Evolutionary conservation across 2,113 vertebrate genomes (phyloP), one percentile per base, ranked within the genome.

Genomic region (Ginglymostoma cirratum): DNA sequence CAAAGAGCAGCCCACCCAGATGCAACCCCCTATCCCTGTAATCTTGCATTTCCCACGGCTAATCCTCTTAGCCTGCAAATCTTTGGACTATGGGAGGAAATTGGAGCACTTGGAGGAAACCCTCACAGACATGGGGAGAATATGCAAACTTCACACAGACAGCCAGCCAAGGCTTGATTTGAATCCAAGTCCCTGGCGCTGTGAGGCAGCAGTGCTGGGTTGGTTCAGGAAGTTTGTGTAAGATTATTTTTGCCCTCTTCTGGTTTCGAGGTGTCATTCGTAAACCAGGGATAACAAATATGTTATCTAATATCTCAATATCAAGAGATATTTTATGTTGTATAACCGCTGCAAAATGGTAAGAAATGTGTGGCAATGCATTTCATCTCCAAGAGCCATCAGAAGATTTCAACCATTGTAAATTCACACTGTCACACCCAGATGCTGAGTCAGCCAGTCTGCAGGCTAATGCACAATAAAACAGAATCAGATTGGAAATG

Each of bases 361-460:
- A 72, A 95, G 45, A 69, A 52, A 72, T 95, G 34, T 48, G 69
- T 95, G 94, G 67, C 69, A 34, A 76, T 72, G 69, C 23, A 52
- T 52, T 72, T 95, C 30, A 24, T 45, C 5, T 95, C 42, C 14
- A 69, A 52, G 94, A 93, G 65, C 34, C 38, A 61, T 65, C 67
- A n/a, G n/a, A 12, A 45, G 69, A 72, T 24, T 76, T 72, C 42
- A 95, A 65, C 30, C 67, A 45, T 95, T 69, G 34, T 76, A 45
- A 95, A 34, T 72, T 48, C 94, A 95, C 27, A 76, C 45, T 76
- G 94, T 95, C 42, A 72, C 67, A 95, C 93, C 15, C 69, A 17
- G 14, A 12, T 72, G 67, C 94, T 95, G 94, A 95, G 30, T 95
- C 94, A 72, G 94, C 94, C 45, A 72, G 69, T 95, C 69, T 95